Base-by-base conservation (phyloP, 2,888 invertebrate species). In the Subacronicta megacephala region DNA sequence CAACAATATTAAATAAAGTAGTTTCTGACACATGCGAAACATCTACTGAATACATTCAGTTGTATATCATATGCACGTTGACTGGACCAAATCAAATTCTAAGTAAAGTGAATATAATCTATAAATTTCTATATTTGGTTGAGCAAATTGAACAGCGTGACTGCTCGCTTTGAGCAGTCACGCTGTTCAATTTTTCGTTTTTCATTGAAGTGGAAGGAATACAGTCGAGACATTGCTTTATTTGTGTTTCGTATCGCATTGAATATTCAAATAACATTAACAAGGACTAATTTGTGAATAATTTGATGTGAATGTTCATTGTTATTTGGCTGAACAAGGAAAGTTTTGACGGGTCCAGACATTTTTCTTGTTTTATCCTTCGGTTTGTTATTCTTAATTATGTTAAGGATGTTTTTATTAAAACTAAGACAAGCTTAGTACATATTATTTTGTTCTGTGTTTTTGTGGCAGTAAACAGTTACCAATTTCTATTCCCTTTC, bases 121-220 rank as follows among this genome's bases (percentile, higher is more conserved):
- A 70, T 72, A 75, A 61, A 75, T 79, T 78, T 72, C 66, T 72
- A 47, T 77, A 67, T 73, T 66, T 67, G 71, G 60, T 57, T 66
- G 76, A 79, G 72, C 76, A 75, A 56, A 78, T n/a, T n/a, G n/a
- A 75, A 78, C 65, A 76, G 72, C 66, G 64, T 70, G 77, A 62
- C 56, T n/a, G n/a, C n/a, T n/a, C n/a, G n/a, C n/a, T n/a, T n/a
- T n/a, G n/a, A n/a, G n/a, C n/a, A n/a, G 68, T 51, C 55, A 68
- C 62, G 61, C 50, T 72, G 66, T 74, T 74, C 68, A 69, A 73
- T 76, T 78, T 71, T 62, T 57, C 59, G 70, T 64, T 67, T 69
- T 67, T 62, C 75, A 69, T 53, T 65, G 75, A 64, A 69, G 59
- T 77, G 76, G 77, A 82, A 80, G 51, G 53, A 79, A 77, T 65